Evolutionary conservation across 2,113 vertebrate genomes (phyloP).

Genomic region (Calyptomena viridis): DNA sequence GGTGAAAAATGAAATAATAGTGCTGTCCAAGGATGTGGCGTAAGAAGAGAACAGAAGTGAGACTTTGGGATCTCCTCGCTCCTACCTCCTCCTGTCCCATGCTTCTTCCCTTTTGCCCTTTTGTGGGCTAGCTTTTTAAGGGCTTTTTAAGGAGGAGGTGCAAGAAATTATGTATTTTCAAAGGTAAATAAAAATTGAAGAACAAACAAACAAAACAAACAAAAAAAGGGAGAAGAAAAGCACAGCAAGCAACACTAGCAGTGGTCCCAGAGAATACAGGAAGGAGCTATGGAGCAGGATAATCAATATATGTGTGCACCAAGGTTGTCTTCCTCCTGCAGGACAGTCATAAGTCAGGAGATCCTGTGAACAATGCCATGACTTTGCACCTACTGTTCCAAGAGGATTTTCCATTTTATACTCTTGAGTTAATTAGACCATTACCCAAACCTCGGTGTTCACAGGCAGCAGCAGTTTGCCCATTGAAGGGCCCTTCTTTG

Average conservation of each 20-base stretch:
- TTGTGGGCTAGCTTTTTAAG: not conserved
- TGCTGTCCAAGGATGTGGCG: not conserved
- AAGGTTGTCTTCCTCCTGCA: not conserved
- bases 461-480: not conserved
- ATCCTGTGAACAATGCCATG: not conserved
- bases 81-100: not conserved
- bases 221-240: not conserved
- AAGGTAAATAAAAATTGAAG: not conserved
- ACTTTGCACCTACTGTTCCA: not conserved
- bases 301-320: not conserved
- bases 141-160: not conserved
- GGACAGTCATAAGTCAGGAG: not conserved
- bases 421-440: not conserved
- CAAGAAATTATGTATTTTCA: not conserved
- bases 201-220: not conserved
- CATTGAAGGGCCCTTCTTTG: not conserved
- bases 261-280: not conserved
- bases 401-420: not conserved
- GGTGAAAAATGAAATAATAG: not conserved
- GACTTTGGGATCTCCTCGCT: not conserved
- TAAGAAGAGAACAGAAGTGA: not conserved
- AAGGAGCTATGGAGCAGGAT: not conserved
- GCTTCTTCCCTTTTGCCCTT: not conserved
- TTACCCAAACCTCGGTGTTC: not conserved
- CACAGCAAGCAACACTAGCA: not conserved